These are phyloP conservation scores for Phalera bucephala DNA, from an alignment of 2,888 invertebrate genomes.

Conservation along the genomic window DNA sequence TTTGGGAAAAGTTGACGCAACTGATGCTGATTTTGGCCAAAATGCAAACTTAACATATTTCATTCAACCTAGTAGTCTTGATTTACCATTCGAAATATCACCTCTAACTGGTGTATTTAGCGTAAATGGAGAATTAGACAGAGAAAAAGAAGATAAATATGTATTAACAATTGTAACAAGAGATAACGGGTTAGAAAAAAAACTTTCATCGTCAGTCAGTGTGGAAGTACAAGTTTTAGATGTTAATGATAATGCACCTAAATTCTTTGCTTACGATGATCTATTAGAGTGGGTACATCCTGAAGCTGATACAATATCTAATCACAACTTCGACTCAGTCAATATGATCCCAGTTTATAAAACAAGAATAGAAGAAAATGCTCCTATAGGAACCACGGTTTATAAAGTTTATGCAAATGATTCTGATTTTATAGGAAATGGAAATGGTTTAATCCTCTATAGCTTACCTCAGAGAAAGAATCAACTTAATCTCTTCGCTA, in stretches of 20 bases:
- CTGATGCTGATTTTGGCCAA: constrained; percentile 90
- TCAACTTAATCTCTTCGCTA: constrained; percentile 86
- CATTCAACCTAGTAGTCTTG: constrained; percentile 73
- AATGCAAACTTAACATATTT: constrained; percentile 91
- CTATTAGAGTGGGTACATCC: constrained; percentile 74
- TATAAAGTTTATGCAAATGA: constrained; percentile 92
- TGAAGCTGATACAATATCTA: constrained; percentile 70
- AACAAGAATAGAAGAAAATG: constrained; percentile 88
- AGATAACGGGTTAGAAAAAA: constrained; percentile 86
- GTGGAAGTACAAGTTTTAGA: constrained; percentile 92
- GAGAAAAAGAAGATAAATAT: constrained; percentile 88
- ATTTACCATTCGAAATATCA: constrained; percentile 88
- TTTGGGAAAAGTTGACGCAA: constrained; percentile 90
- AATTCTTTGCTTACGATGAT: constrained; percentile 90
- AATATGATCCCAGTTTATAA: constrained; percentile 88
- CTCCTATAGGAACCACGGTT: constrained; percentile 88
- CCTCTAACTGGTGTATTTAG: constrained; percentile 86
- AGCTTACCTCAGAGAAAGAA: constrained; percentile 87
- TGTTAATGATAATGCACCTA: constrained; percentile 92
- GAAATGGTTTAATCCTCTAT: constrained; percentile 92
- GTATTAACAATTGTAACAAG: constrained; percentile 88
- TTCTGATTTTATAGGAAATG: constrained; percentile 92
- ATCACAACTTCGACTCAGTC: constrained; percentile 79
- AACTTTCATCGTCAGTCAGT: constrained; percentile 87
- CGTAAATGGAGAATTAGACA: constrained; percentile 89